A percentile compares a stretch with the other conserved stretches of the same genome.
phyloP scores from a whole-genome alignment of 2,113 vertebrate species.

The Ptychochromis oligacanthus region DNA sequence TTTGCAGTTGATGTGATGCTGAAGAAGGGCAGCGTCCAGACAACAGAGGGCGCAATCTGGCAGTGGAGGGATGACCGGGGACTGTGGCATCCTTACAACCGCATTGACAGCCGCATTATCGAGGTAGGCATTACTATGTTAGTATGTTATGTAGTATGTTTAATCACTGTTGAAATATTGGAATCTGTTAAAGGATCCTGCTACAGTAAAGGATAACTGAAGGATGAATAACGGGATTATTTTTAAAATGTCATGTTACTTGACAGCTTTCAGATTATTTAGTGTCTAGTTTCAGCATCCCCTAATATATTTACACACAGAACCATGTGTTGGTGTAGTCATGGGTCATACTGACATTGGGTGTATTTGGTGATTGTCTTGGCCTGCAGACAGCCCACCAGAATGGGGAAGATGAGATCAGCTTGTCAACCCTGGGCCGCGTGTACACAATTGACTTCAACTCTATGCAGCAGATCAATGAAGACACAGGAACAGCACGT shows the following conservation, averaged over 20 bases:
- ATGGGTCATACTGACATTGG: conserved; percentile 19
- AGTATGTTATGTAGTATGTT: neutral
- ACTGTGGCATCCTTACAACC: conserved; percentile 98
- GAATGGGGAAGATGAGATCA: conserved; percentile 99
- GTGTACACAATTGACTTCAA: conserved; percentile 99
- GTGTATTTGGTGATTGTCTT: conserved; percentile 61
- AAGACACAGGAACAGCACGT: conserved; percentile 99
- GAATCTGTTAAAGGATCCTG: neutral
- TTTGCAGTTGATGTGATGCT: conserved; percentile 99
- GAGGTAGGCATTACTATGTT: conserved; percentile 84
- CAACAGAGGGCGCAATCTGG: conserved; percentile 97
- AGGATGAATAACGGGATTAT: neutral
- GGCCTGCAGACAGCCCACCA: conserved; percentile 95
- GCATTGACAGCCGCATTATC: conserved; percentile 99
- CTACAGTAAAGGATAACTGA: neutral
- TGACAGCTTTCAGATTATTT: neutral
- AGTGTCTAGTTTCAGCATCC: neutral
- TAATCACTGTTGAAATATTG: neutral
- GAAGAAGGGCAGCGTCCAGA: conserved; percentile 97
- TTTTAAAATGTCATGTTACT: neutral
- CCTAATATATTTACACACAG: neutral
- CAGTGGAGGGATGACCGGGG: conserved; percentile 98
- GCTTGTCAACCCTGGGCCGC: conserved; percentile 96
- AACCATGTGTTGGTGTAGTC: neutral
- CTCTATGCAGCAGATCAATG: conserved; percentile 99